Evolutionary conservation across 2,113 vertebrate species (phyloP), one percentile per base, ranked within the genome.

Genomic region (Oncorhynchus nerka): DNA sequence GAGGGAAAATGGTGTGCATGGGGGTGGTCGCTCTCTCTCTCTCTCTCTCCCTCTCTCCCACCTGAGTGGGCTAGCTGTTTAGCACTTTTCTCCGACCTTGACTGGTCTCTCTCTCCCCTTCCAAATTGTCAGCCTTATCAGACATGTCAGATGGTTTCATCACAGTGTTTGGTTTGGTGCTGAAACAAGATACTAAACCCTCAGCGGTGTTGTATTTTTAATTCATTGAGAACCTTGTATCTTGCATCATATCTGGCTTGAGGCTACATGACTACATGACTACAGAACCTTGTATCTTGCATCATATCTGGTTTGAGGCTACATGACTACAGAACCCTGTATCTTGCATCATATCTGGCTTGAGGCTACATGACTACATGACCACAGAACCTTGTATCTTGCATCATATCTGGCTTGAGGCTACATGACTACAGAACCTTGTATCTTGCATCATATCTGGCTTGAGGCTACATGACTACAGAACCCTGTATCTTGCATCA

Each of bases 1-100:
- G 22, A 64, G 45, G 66, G 80, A 78, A 66, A 84, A 39, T 19
- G 5, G 39, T 30, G 65, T 16, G 64, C 39, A 83, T 80, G 80
- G 75, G 62, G 4, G n/a, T 22, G 55, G 79, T 71, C 39, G 0
- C 7, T 39, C 34, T 39, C 34, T 39, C 39, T 39, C 39, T 9
- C 39, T 39, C 8, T 9, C 39, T 2, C 39, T n/a, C n/a, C n/a
- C n/a, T n/a, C n/a, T n/a, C 1, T 9, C 39, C 7, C 39, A 32
- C 26, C 20, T 16, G 5, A 39, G 78, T 82, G 61, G 82, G 79
- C n/a, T 62, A 79, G 16, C 55, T 70, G 71, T 48, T 57, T 32
- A 3, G 26, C 8, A 48, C 39, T 45, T 45, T 2, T 68, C 7
- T 68, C 7, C 65, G 32, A 73, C 39, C 39, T 45, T 45, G 39